Conservation (phyloP, 1,140 invertebrate species). For the Ceratina australensis region DNA sequence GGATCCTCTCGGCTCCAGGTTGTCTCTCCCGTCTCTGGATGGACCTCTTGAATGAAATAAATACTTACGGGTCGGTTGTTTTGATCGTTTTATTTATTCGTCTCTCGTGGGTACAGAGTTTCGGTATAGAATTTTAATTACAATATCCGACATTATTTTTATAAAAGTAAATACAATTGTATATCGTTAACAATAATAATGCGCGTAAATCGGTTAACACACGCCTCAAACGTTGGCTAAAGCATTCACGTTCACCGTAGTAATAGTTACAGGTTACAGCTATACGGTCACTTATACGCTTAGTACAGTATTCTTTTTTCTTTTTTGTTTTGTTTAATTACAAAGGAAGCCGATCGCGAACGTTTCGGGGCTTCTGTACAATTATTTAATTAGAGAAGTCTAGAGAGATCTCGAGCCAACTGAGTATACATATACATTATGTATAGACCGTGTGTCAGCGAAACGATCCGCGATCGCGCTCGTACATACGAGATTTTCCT, state of each 20-base stretch:
- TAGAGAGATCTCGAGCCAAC: background rate
- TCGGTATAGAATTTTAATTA: slow-evolving; percentile 52
- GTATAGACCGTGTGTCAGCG: background rate
- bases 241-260: slow-evolving; percentile 48
- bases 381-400: slow-evolving; percentile 8
- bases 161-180: slow-evolving; percentile 53
- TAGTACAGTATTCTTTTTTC: slow-evolving; percentile 1
- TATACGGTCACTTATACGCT: slow-evolving; percentile 39
- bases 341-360: slow-evolving; percentile 46
- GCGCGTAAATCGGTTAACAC: slow-evolving; percentile 47
- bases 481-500: background rate
- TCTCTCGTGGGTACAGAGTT: slow-evolving; percentile 49
- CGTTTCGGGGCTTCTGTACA: slow-evolving; percentile 29
- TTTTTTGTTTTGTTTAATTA: slow-evolving; percentile 14
- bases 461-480: slow-evolving; percentile 24
- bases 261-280: slow-evolving; percentile 42
- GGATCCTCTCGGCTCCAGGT: no score
- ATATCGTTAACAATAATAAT: slow-evolving; percentile 53
- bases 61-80: background rate
- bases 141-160: slow-evolving; percentile 47
- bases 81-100: slow-evolving; percentile 44
- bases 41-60: background rate
- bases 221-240: slow-evolving; percentile 44
- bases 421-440: background rate
- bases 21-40: no score